A percentile compares a stretch with the other conserved stretches of the same genome.
Conservation (phyloP, 2,888 invertebrate genomes). For the Stegana nigrithorax region DNA sequence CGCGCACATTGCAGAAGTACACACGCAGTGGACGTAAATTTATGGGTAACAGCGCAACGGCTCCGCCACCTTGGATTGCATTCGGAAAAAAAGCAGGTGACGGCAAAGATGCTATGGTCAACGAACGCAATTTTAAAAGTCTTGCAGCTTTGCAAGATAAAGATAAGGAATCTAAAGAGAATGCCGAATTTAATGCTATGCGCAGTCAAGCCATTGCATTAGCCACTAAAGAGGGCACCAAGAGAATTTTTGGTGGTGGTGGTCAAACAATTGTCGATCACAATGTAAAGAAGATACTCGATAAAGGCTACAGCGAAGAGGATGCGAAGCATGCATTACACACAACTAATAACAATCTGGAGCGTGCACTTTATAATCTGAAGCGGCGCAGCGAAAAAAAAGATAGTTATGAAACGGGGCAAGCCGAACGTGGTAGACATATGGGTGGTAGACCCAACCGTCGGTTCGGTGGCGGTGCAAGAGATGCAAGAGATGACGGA, state of each 20-base stretch:
- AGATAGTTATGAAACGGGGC: constrained; percentile 47
- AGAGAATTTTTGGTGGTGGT: constrained; percentile 76
- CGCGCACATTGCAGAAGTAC: constrained; percentile 75
- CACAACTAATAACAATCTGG: constrained; percentile 79
- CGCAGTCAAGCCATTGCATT: constrained; percentile 91
- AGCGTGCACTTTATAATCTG: constrained; percentile 76
- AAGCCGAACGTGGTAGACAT: constrained; percentile 30
- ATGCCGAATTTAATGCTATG: constrained; percentile 89
- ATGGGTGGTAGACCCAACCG: constrained; percentile 32
- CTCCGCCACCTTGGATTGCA: constrained; percentile 92
- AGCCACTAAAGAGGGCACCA: constrained; percentile 77
- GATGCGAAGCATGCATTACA: constrained; percentile 81
- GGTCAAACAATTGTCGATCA: constrained; percentile 78
- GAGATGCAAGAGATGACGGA: constrained; percentile 71
- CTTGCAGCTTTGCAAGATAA: constrained; percentile 71
- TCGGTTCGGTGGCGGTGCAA: constrained; percentile 44
- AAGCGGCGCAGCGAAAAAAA: constrained; percentile 72
- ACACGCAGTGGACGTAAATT: constrained; percentile 65
- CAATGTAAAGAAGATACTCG: constrained; percentile 82
- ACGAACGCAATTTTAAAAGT: constrained; percentile 79
- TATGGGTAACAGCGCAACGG: constrained; percentile 73
- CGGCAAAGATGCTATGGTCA: constrained; percentile 64
- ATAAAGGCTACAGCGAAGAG: constrained; percentile 82
- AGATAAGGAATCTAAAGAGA: constrained; percentile 72
- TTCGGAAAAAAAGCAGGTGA: constrained; percentile 84